Base-by-base conservation (phyloP, 2,113 vertebrate species). In the Galeopterus variegatus region DNA sequence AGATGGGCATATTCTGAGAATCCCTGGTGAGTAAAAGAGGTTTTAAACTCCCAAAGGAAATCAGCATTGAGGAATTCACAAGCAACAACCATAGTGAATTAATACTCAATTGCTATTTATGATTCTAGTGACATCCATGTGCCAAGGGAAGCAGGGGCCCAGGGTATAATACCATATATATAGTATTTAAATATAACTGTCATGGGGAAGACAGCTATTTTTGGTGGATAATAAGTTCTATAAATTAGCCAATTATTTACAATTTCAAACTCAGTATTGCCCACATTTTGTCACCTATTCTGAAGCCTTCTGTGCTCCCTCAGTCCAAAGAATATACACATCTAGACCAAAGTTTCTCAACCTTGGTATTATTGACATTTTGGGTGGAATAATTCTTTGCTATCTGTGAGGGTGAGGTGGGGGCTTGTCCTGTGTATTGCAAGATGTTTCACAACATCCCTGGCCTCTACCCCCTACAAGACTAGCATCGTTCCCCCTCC, bases 1-100 rank as follows among this genome's bases (percentile, higher is more conserved):
- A 81, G 58, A 81, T 26, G 21, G 67, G 21, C 72, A 89, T 79
- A n/a, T 89, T 96, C 54, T 83, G 69, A 93, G 90, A 86, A 90
- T 87, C 24, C 17, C 70, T 95, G 69, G 67, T 87, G 41, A 73
- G n/a, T 52, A 58, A 81, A 69, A 28, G 31, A 75, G 76, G 24
- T 45, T 84, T 95, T 82, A 75, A 95, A 80, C 28, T 62, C 23
- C 54, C 0, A 45, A 81, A 85, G 54, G 52, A 86, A 56, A 58
- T 79, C 8, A 76, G 36, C n/a, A 48, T 10, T 58, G 73, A 93
- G 67, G 56, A 69, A 80, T 64, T 84, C 69, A 67, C 36, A 72
- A 88, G n/a, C n/a, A 73, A 52, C 50, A 89, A 50, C n/a, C n/a
- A 5, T 0, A 41, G 62, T 26, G 36, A 97, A 62, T 73, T 87